Conservation (phyloP, 2,797 vertebrate species). For the Chloroceryle inda region DNA sequence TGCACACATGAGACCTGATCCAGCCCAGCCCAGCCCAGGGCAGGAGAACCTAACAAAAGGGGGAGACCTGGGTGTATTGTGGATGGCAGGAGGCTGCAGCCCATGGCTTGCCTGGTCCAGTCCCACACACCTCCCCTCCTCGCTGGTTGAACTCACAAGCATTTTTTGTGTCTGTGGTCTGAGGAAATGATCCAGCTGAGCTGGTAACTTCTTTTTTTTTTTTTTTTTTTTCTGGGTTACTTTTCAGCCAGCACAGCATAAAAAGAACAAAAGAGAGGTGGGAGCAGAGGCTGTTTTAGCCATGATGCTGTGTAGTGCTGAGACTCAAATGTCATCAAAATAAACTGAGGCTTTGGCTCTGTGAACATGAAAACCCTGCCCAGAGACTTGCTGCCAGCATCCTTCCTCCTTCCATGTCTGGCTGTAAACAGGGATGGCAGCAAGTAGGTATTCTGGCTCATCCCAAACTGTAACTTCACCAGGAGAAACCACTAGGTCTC, state of each 20-base stretch:
- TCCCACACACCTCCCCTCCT: background rate
- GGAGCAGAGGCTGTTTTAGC: background rate
- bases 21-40: background rate
- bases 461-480: background rate
- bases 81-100: background rate
- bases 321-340: accelerated
- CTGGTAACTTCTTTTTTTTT: background rate
- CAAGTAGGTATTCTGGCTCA: background rate
- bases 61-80: accelerated
- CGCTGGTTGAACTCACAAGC: background rate
- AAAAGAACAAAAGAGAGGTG: background rate
- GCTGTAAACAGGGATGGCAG: background rate
- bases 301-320: background rate
- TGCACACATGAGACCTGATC: accelerated
- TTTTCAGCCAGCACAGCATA: background rate
- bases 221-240: background rate
- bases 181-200: background rate
- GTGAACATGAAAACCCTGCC: accelerated
- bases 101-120: background rate
- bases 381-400: too few relatives aligned
- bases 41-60: background rate
- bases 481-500: background rate
- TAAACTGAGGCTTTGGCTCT: background rate
- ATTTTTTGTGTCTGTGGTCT: background rate
- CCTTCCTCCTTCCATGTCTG: background rate